Percentiles rank a stretch among this genome's conserved stretches.
phyloP scores from a whole-genome alignment of 2,113 vertebrate species.

The Pao palembangensis region DNA sequence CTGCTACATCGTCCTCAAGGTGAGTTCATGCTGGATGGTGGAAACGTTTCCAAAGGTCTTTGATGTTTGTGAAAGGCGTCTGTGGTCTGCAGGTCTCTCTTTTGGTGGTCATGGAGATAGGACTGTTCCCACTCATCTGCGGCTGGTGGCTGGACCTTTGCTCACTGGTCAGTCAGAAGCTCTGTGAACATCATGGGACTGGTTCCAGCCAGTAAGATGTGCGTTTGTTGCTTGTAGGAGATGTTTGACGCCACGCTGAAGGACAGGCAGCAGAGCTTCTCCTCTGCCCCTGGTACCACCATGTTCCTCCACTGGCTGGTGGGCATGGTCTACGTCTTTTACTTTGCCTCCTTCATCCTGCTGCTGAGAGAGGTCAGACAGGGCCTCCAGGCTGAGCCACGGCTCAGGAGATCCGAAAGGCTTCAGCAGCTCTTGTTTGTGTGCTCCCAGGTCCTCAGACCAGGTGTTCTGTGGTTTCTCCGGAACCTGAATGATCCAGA shows the following conservation, averaged over 20 bases:
- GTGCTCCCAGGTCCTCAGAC: slow-evolving; percentile 83
- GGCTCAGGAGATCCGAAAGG: not conserved
- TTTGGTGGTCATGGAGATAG: slow-evolving; percentile 94
- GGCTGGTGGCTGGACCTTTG: slow-evolving; percentile 99
- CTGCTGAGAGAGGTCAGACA: slow-evolving; percentile 86
- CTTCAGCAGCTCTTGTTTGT: not conserved
- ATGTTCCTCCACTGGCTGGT: slow-evolving; percentile 98
- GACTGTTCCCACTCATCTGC: slow-evolving; percentile 95
- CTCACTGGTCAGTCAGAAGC: slow-evolving; percentile 79
- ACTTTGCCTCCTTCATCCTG: slow-evolving; percentile 96
- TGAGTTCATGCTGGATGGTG: slow-evolving; percentile 53
- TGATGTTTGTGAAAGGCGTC: too few relatives aligned
- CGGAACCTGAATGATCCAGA: slow-evolving; percentile 97
- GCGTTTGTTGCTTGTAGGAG: slow-evolving; percentile 74
- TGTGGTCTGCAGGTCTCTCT: slow-evolving; percentile 84
- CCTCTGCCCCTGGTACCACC: slow-evolving; percentile 92
- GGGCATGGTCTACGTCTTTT: slow-evolving; percentile 98
- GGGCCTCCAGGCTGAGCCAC: not conserved
- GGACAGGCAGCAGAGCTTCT: slow-evolving; percentile 90
- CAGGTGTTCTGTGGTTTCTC: slow-evolving; percentile 96
- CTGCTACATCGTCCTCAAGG: slow-evolving; percentile 98
- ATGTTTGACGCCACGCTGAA: slow-evolving; percentile 97
- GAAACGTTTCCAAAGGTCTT: not conserved
- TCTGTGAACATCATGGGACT: not conserved
- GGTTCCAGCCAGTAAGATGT: not conserved